Conservation (phyloP, 1,140 invertebrate genomes). For the Camponotus vicinus region DNA sequence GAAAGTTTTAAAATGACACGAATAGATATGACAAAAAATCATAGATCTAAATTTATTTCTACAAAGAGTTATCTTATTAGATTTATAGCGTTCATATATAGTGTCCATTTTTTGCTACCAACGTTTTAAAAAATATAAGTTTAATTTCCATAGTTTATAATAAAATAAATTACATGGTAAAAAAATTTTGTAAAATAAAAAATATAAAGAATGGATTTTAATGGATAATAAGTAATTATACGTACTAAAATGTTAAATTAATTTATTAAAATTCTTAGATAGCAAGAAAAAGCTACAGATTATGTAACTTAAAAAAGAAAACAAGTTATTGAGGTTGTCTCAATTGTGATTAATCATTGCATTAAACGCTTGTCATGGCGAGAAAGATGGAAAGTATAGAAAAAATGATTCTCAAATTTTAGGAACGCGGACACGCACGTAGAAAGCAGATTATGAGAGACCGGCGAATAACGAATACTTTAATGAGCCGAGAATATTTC, state of each 20-base stretch:
- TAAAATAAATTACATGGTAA: not conserved
- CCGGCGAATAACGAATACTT: slow-evolving; percentile 43
- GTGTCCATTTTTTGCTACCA: not conserved
- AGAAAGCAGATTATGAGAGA: slow-evolving; percentile 17
- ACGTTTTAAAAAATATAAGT: not conserved
- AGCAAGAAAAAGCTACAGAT: not conserved
- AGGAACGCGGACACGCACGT: slow-evolving; percentile 3
- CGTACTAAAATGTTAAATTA: not conserved
- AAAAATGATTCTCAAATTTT: slow-evolving; percentile 34
- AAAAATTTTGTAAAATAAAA: not conserved
- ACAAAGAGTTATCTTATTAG: not conserved
- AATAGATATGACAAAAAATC: not conserved
- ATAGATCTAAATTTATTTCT: slow-evolving; percentile 14
- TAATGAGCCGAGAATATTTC: slow-evolving; percentile 67
- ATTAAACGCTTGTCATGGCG: not conserved
- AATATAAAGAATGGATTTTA: too few species aligned
- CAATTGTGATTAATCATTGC: not conserved
- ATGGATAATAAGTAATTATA: not conserved
- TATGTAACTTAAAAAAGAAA: not conserved
- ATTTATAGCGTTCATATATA: slow-evolving; percentile 18
- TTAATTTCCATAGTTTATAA: not conserved
- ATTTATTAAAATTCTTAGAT: not conserved
- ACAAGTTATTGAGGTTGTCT: not conserved
- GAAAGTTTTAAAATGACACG: slow-evolving; percentile 1
- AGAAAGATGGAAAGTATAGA: not conserved